phyloP scores from a whole-genome alignment of 2,888 invertebrate species.

The Megalurothrips usitatus region DNA sequence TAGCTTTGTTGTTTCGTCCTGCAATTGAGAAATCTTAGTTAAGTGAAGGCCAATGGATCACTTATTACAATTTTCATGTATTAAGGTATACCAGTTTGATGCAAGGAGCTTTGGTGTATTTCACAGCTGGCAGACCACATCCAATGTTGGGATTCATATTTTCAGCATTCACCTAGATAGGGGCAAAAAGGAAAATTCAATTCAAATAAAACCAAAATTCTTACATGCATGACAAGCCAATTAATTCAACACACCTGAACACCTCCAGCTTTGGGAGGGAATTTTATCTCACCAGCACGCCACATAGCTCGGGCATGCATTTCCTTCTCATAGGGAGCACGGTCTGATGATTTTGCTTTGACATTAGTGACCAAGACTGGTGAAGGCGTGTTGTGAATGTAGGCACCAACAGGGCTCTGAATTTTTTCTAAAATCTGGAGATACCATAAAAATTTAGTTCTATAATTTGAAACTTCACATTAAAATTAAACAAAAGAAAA shows the following conservation, averaged over 20 bases:
- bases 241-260: neutral
- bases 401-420: conserved; percentile 6
- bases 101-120: neutral
- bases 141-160: neutral
- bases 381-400: neutral
- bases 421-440: neutral
- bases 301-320: neutral
- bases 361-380: neutral
- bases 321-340: neutral
- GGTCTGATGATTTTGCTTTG: neutral
- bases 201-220: neutral
- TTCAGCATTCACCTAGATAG: neutral
- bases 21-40: neutral
- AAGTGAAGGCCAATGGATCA: neutral
- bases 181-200: neutral
- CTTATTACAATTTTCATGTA: neutral
- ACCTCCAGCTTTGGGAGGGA: neutral
- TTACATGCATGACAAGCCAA: neutral
- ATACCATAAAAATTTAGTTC: neutral
- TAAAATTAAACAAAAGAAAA: neutral
- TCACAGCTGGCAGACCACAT: neutral
- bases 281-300: neutral
- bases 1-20: neutral
- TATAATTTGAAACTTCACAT: neutral
- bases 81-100: neutral